Percentiles rank a stretch among this genome's conserved stretches.
phyloP scores from a whole-genome alignment of 2,797 vertebrate species.

The Enteromius unitaeniatus region DNA sequence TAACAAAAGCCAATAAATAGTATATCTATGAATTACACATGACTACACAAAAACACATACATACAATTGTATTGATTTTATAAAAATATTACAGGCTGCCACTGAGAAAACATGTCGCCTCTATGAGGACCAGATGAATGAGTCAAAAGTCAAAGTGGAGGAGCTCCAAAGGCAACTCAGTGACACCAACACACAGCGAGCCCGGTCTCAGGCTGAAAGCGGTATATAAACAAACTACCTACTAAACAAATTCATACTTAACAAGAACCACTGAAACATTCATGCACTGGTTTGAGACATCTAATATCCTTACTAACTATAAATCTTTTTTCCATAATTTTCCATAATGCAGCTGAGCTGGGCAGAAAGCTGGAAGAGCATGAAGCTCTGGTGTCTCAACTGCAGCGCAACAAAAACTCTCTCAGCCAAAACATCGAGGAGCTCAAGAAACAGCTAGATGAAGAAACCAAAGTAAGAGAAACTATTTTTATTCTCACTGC shows the following conservation, averaged over 20 bases:
- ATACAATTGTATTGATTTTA: neutral
- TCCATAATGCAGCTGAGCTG: constrained; percentile 79
- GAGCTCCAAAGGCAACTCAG: constrained; percentile 90
- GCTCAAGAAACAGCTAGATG: constrained; percentile 91
- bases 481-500: neutral
- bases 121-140: constrained; percentile 91
- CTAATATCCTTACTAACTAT: neutral
- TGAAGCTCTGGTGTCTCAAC: constrained; percentile 88
- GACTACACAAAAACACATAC: neutral
- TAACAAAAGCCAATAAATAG: neutral
- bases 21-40: neutral
- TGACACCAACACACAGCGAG: constrained; percentile 80
- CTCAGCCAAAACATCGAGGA: constrained; percentile 89
- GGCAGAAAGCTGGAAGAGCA: constrained; percentile 89
- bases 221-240: constrained; percentile 70
- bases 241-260: neutral
- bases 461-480: constrained; percentile 87
- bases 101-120: constrained; percentile 89
- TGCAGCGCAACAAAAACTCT: constrained; percentile 85
- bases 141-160: constrained; percentile 87
- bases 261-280: neutral
- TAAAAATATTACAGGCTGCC: constrained; percentile 74
- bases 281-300: neutral
- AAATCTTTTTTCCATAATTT: neutral
- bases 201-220: constrained; percentile 86